Base-by-base conservation (phyloP, 1,140 invertebrate species). In the Papilio polytes region DNA sequence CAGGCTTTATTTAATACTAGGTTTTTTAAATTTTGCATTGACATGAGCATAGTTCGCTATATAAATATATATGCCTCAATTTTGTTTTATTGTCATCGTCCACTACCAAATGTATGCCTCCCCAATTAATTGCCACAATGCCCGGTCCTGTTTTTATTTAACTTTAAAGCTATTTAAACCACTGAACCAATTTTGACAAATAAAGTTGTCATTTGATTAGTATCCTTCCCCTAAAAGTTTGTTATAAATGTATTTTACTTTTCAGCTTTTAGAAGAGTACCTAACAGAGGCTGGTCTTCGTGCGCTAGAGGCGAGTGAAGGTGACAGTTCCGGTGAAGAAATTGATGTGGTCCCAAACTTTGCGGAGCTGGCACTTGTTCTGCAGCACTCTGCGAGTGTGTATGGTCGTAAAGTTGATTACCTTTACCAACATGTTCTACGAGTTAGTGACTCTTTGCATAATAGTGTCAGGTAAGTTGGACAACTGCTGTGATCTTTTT, bases 191-290 rank as follows among this genome's bases (percentile, higher is more conserved):
- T 51, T 51, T 51, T 51, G 48, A 51, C 4, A 15, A 15, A 15
- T n/a, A 15, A 15, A 13, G 3, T 15, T 51, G 48, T 51, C 3
- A 26, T 63, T 22, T 9, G 8, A 26, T 26, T 63, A 20, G 3
- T 8, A 2, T 63, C 4, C 20, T 26, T 20, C 8, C 2, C 22
- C 59, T 6, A 6, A 22, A 6, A 20, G 20, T 26, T 66, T 20
- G 18, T 12, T 20, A 46, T 73, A 20, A 18, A 20, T 22, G 1
- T 20, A 20, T 73, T 48, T 76, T 8, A 78, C 6, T 80, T 76
- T 10, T 22, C 82, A 95, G 94, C 88, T 95, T 83, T 85, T 95
- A 83, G 93, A 95, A 87, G 94, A 94, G 83, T 95, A 95, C 90
- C 88, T 95, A 87, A 94, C 93, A 81, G 94, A 95, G 89, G 93